Percentiles rank a stretch among this genome's conserved stretches.
Evolutionary conservation across 2,888 invertebrate species (phyloP).

Genomic region (Epinotia ramella): DNA sequence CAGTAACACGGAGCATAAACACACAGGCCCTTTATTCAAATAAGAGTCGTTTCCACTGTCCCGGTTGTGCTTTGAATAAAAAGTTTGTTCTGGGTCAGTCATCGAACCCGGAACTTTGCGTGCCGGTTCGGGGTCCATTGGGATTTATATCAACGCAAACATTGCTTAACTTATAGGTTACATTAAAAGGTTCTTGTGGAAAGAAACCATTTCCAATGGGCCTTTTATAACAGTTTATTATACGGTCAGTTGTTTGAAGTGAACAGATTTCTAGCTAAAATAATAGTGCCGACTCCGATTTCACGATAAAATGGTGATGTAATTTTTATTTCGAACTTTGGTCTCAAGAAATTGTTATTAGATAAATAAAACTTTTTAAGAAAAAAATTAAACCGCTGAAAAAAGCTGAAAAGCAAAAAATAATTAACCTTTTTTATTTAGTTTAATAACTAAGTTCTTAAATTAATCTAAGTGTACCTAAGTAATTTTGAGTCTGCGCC

Average conservation of each 20-base stretch:
- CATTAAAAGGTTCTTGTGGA: not conserved
- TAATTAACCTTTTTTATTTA: no score
- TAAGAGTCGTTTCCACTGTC: slow-evolving; percentile 9
- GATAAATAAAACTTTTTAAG: no score
- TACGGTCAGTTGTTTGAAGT: not conserved
- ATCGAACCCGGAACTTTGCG: slow-evolving; percentile 4
- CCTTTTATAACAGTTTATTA: not conserved
- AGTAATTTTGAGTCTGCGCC: no score
- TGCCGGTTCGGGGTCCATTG: not conserved
- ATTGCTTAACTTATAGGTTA: slow-evolving; percentile 14
- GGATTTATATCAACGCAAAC: slow-evolving; percentile 6
- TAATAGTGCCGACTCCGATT: no score
- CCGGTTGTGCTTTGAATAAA: slow-evolving; percentile 32
- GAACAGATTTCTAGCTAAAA: not conserved
- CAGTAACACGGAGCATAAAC: slow-evolving; percentile 11
- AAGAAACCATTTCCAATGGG: slow-evolving; percentile 4
- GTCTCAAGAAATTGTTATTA: no score
- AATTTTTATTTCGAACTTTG: no score
- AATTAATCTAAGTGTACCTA: no score
- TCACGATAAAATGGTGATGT: no score
- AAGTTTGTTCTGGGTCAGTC: slow-evolving; percentile 30
- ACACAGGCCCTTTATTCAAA: slow-evolving; percentile 40
- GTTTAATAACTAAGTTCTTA: no score
- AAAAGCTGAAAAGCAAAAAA: no score
- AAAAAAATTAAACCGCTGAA: no score